These are phyloP conservation scores for Crax fasciolata DNA, from an alignment of 2,797 vertebrate genomes.

Conservation along the genomic window DNA sequence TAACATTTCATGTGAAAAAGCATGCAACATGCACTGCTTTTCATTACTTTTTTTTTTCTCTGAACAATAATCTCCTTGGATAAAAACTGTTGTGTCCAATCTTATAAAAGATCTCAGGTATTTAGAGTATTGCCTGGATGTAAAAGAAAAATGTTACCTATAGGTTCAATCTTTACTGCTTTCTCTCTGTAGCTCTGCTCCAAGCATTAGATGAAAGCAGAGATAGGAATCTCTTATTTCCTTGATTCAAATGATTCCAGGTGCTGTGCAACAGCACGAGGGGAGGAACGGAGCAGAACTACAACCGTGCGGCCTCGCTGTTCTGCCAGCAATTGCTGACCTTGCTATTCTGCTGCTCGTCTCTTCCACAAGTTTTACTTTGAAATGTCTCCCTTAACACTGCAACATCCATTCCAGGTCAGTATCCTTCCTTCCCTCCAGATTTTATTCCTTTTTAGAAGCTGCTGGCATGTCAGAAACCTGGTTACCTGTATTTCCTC, in stretches of 20 bases:
- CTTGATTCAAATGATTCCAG: not conserved
- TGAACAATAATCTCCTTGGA: not conserved
- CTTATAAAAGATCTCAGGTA: not conserved
- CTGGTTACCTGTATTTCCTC: constrained; percentile 14
- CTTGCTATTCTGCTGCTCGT: not conserved
- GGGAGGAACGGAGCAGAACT: not conserved
- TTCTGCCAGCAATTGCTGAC: not conserved
- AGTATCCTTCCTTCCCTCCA: not conserved
- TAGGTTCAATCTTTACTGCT: not conserved
- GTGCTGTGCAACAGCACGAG: not conserved
- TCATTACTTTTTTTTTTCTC: not conserved
- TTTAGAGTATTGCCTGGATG: not conserved
- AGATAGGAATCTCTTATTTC: not conserved
- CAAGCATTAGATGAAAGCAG: not conserved
- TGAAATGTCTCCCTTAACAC: not conserved
- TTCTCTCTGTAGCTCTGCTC: not conserved
- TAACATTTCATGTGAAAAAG: constrained; percentile 1
- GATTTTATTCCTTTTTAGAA: constrained; percentile 3
- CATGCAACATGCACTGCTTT: not conserved
- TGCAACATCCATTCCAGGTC: constrained; percentile 2
- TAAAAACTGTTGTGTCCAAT: not conserved
- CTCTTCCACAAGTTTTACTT: not conserved
- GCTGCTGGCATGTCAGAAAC: not conserved
- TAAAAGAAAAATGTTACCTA: not conserved
- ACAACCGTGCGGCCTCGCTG: not conserved